Evolutionary conservation across 2,113 vertebrate species (phyloP), one percentile per base, ranked within the genome.

Genomic region (Terrapene triunguis): DNA sequence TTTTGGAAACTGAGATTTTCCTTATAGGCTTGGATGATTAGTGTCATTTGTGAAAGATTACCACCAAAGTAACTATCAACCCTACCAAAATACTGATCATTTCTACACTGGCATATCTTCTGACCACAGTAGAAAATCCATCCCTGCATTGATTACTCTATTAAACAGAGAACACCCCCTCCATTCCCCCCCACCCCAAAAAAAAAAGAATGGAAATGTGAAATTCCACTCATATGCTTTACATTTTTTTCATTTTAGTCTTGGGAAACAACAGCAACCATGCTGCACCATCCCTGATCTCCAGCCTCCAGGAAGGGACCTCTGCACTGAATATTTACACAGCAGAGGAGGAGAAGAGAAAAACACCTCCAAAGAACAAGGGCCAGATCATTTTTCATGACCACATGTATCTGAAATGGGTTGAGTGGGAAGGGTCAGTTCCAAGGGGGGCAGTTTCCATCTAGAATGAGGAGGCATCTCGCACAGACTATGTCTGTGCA

Each of bases 401-500:
- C 21, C 98, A 98, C 19, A 95, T 98, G 3, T 98, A 98, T 88
- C 97, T 98, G 90, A 96, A 98, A 92, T 98, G 98, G 98, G 81
- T 95, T 80, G 92, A 48, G 47, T 98, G 98, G 97, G 25, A 82
- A 3, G 97, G 98, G 16, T 94, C 96, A 3, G 80, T 98, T 62
- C 98, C 98, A 62, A 97, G 97, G 1, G 98, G 98, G 7, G 98
- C 98, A 0, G 95, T 98, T 6, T 94, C 96, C 16, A 98, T 98
- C 92, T 98, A 98, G 94, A 98, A 98, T 78, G 94, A 98, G 54
- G 98, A 98, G 89, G 95, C 97, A 0, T 42, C 97, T 86, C 98
- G 98, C 16, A 97, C 93, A 4, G 98, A 98, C 95, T 98, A 98
- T 51, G 95, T 98, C 88, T 98, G 98, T 97, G 98, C 97, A 55